Percentiles rank a stretch among this genome's conserved stretches.
These are phyloP conservation scores for Malthinus flaveolus DNA, from an alignment of 2,888 invertebrate species.

Conservation along the genomic window DNA sequence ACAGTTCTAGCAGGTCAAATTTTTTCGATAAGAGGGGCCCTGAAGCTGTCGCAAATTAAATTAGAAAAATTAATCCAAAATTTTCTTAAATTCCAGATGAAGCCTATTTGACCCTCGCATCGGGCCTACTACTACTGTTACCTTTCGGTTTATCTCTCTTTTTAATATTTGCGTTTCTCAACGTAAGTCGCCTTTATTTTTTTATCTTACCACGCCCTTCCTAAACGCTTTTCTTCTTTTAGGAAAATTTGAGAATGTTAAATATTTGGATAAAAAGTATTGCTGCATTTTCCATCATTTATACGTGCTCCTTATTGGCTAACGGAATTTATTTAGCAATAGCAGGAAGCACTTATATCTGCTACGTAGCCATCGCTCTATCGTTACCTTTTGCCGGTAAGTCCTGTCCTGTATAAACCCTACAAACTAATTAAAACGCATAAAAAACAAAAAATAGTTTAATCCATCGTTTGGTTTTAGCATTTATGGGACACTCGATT, in stretches of 20 bases:
- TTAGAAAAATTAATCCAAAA: background rate
- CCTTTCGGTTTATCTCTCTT: background rate
- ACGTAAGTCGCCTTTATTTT: background rate
- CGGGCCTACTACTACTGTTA: background rate
- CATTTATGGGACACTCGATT: background rate
- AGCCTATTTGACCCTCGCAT: background rate
- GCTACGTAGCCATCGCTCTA: constrained; percentile 7
- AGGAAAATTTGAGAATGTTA: constrained; percentile 8
- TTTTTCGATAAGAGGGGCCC: too few species aligned
- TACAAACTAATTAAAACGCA: too few species aligned
- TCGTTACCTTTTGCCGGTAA: constrained; percentile 6
- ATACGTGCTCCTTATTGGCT: constrained; percentile 2
- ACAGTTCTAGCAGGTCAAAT: too few species aligned
- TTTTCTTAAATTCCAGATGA: background rate
- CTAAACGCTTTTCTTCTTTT: background rate
- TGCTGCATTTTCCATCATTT: background rate
- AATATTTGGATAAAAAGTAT: constrained; percentile 5
- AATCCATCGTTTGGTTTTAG: background rate
- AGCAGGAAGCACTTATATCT: background rate
- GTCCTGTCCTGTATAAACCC: too few species aligned
- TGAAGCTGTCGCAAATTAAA: too few species aligned
- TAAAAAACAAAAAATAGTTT: background rate
- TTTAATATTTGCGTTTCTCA: background rate
- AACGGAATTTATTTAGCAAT: constrained; percentile 12
- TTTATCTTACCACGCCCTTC: too few species aligned